Percentiles rank a stretch among this genome's conserved stretches.
These are phyloP conservation scores for Dasyurus viverrinus DNA, from an alignment of 2,113 vertebrate species.

Conservation along the genomic window DNA sequence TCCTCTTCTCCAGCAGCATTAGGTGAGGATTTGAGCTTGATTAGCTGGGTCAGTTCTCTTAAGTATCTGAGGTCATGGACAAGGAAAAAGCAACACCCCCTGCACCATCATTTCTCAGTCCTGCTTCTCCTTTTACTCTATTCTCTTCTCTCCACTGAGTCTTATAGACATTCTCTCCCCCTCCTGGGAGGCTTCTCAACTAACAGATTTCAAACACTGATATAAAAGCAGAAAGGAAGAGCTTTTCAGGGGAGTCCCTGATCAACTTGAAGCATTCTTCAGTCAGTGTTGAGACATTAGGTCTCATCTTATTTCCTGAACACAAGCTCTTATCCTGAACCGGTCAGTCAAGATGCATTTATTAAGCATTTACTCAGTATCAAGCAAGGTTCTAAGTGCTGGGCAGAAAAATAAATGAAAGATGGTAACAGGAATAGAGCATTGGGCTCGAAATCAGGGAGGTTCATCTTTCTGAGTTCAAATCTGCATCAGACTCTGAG, in stretches of 20 bases:
- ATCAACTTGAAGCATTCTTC: neutral
- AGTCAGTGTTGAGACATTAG: neutral
- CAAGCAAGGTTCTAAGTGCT: neutral
- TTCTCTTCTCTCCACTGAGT: conserved; percentile 60
- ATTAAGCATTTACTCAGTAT: neutral
- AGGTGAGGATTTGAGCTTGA: conserved; percentile 68
- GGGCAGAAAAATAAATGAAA: too few relatives aligned
- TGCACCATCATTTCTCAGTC: conserved; percentile 40
- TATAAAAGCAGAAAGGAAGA: neutral
- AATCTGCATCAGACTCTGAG: too few relatives aligned
- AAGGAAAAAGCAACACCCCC: conserved; percentile 61
- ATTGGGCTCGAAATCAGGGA: too few relatives aligned
- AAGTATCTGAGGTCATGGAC: conserved; percentile 73
- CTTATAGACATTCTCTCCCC: neutral
- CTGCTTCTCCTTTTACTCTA: conserved; percentile 2
- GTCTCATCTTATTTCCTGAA: neutral
- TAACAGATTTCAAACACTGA: neutral
- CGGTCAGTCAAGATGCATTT: neutral
- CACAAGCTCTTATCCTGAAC: neutral
- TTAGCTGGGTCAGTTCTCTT: conserved; percentile 73
- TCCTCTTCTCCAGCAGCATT: neutral
- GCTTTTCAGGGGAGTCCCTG: neutral
- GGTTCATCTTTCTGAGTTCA: too few relatives aligned
- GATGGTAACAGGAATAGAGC: too few relatives aligned
- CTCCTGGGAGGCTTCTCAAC: neutral